A percentile compares a stretch with the other conserved stretches of the same genome.
These are phyloP conservation scores for Phasia obesa DNA, from an alignment of 2,888 invertebrate genomes.

Conservation along the genomic window DNA sequence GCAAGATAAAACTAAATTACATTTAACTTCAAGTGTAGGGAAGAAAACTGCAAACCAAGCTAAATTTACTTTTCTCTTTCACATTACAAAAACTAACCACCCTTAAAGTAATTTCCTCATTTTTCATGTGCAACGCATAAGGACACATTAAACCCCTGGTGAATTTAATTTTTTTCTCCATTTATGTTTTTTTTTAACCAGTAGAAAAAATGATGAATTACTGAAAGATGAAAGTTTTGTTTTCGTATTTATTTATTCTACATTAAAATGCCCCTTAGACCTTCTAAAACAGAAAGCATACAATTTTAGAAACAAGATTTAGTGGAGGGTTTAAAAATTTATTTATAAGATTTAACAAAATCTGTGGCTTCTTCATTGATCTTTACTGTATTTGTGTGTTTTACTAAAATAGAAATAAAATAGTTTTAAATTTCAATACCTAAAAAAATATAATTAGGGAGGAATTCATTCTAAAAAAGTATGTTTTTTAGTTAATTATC, in stretches of 20 bases:
- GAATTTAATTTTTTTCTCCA: not conserved
- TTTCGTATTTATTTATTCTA: no score
- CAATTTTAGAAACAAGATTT: no score
- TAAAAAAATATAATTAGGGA: no score
- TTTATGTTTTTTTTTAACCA: constrained; percentile 6
- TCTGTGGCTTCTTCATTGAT: no score
- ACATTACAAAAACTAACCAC: constrained; percentile 15
- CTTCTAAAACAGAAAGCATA: no score
- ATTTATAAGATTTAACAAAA: no score
- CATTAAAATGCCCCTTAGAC: not conserved
- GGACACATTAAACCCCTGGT: constrained; percentile 21
- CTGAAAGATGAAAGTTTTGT: no score
- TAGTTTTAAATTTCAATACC: no score
- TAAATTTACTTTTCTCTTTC: constrained; percentile 26
- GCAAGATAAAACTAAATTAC: no score
- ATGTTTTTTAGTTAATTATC: constrained; percentile 1
- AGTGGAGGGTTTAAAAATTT: no score
- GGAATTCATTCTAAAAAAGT: not conserved
- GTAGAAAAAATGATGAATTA: constrained; percentile 67
- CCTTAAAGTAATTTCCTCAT: constrained; percentile 18
- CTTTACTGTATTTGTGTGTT: no score
- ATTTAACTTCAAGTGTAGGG: not conserved
- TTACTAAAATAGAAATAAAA: no score
- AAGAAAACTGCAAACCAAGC: not conserved
- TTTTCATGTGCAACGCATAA: constrained; percentile 9